Evolutionary conservation across 2,888 invertebrate genomes (phyloP).

Genomic region (Carterocephalus palaemon): DNA sequence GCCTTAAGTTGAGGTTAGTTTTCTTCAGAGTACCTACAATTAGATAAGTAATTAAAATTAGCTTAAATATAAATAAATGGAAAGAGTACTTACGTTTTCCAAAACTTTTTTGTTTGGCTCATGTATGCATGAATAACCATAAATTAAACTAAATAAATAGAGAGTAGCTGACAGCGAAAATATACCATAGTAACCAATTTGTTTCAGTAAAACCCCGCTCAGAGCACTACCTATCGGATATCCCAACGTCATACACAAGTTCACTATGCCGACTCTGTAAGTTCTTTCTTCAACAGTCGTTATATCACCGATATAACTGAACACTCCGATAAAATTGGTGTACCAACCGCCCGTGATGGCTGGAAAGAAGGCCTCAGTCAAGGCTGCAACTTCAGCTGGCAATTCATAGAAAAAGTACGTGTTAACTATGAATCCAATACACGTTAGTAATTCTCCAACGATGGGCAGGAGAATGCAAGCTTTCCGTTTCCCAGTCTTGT

Average conservation of each 20-base stretch:
- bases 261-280: slow-evolving; percentile 90
- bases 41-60: background rate
- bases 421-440: slow-evolving; percentile 86
- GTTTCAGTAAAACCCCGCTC: slow-evolving; percentile 85
- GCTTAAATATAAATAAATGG: background rate
- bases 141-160: slow-evolving; percentile 85
- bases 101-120: slow-evolving; percentile 73
- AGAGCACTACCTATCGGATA: slow-evolving; percentile 92
- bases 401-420: slow-evolving; percentile 87
- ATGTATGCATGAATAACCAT: slow-evolving; percentile 83
- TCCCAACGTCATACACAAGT: slow-evolving; percentile 91
- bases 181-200: slow-evolving; percentile 89
- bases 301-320: slow-evolving; percentile 92
- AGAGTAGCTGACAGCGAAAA: slow-evolving; percentile 85
- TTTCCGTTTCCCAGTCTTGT: slow-evolving; percentile 83
- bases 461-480: slow-evolving; percentile 91
- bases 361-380: slow-evolving; percentile 88
- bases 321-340: slow-evolving; percentile 91
- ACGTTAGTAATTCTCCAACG: slow-evolving; percentile 87
- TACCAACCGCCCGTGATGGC: slow-evolving; percentile 92
- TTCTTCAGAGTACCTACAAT: no score
- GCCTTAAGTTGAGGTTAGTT: no score
- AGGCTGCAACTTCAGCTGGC: slow-evolving; percentile 87
- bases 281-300: slow-evolving; percentile 90
- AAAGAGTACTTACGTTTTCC: slow-evolving; percentile 44